Evolutionary conservation across 1,140 invertebrate genomes (phyloP).

Genomic region (Drosophila setifemur): DNA sequence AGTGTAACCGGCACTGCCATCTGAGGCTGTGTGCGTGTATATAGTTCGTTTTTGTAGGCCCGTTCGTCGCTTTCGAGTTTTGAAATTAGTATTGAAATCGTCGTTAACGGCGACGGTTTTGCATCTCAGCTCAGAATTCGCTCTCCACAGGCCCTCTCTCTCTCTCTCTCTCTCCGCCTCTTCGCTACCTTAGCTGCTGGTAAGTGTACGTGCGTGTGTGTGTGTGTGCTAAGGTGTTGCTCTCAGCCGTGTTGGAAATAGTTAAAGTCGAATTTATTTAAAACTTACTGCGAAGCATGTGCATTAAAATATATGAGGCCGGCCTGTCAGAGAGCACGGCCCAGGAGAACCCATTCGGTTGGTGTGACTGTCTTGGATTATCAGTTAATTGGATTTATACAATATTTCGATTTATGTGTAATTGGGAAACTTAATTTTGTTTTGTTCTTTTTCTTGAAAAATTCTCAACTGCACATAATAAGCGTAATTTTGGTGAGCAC

Average conservation of each 20-base stretch:
- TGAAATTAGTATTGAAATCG: constrained; percentile 70
- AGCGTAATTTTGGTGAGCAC: constrained; percentile 54
- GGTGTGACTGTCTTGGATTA: no score
- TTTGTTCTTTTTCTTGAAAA: constrained; percentile 59
- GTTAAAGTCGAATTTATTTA: constrained; percentile 61
- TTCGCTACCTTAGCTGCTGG: constrained; percentile 11
- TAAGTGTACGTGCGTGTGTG: constrained; percentile 25
- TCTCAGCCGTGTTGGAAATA: constrained; percentile 54
- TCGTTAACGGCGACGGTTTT: constrained; percentile 61
- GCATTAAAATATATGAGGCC: constrained; percentile 18
- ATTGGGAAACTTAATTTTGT: constrained; percentile 36
- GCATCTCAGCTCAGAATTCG: constrained; percentile 22
- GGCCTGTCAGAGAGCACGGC: no score
- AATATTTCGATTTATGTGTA: constrained; percentile 9
- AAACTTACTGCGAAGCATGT: constrained; percentile 40
- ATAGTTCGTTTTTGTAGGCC: constrained; percentile 74
- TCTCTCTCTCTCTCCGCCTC: constrained; percentile 14
- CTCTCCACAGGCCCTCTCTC: constrained; percentile 25
- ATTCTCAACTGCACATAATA: constrained; percentile 71
- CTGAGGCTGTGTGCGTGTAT: constrained; percentile 13
- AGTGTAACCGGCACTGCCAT: neutral
- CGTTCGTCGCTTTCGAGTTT: constrained; percentile 76
- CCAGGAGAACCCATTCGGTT: no score
- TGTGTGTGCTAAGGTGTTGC: constrained; percentile 30
- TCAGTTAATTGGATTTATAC: constrained; percentile 1